Conservation (phyloP, 2,888 invertebrate genomes). For the Frankliniella fusca region DNA sequence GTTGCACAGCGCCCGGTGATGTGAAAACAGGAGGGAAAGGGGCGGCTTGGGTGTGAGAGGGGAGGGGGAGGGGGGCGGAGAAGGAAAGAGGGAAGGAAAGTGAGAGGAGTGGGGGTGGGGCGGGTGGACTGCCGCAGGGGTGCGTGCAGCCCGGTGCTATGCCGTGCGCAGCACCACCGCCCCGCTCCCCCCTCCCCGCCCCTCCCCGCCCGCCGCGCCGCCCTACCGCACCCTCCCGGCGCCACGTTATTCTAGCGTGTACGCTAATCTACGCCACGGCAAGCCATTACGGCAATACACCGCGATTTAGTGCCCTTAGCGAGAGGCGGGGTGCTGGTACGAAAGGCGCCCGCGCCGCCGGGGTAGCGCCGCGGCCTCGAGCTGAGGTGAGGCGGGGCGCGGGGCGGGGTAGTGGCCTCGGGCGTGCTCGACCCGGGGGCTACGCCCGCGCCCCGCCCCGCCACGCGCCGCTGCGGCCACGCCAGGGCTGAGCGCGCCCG, state of each 20-base stretch:
- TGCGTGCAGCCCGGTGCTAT: background rate
- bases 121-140: background rate
- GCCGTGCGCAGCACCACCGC: background rate
- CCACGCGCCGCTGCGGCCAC: too few relatives aligned
- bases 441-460: too few relatives aligned
- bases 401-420: too few relatives aligned
- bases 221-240: background rate
- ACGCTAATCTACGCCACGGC: constrained; percentile 3
- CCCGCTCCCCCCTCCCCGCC: background rate
- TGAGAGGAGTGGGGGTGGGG: background rate
- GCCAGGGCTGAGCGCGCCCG: too few relatives aligned
- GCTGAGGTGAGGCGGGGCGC: too few relatives aligned
- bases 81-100: constrained; percentile 1
- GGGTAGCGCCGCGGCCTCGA: background rate
- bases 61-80: background rate
- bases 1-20: too few relatives aligned
- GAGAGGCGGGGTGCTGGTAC: background rate
- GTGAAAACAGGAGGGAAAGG: background rate
- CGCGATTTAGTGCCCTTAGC: constrained; percentile 14
- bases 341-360: background rate
- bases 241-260: background rate
- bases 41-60: background rate
- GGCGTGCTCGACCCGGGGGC: too few relatives aligned
- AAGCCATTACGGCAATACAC: background rate
- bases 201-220: background rate